Evolutionary conservation across 2,797 vertebrate species (phyloP).

Genomic region (Botia almorhae): DNA sequence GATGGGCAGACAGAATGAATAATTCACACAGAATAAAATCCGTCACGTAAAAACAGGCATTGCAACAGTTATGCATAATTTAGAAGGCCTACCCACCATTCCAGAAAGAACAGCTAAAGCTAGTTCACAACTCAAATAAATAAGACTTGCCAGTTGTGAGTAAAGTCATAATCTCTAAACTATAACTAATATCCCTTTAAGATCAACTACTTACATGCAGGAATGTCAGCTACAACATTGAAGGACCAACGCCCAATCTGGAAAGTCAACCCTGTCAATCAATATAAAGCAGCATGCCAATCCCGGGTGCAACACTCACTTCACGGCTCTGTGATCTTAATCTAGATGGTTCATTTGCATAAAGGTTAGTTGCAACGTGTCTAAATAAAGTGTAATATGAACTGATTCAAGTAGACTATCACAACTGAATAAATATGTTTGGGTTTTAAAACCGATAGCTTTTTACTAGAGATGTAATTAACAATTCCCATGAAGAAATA

Average conservation of each 20-base stretch:
- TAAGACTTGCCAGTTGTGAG: conserved; percentile 11
- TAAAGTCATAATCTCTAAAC: neutral
- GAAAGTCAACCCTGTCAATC: conserved; percentile 26
- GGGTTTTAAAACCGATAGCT: too few species aligned
- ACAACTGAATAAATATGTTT: too few species aligned
- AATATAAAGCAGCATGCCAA: neutral
- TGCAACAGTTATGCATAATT: conserved; percentile 72
- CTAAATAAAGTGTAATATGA: neutral
- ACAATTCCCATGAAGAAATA: too few species aligned
- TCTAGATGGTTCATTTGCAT: neutral
- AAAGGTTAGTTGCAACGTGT: neutral
- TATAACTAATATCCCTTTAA: neutral
- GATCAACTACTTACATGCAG: neutral
- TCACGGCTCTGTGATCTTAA: neutral
- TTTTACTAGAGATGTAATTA: too few species aligned
- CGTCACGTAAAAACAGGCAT: conserved; percentile 52
- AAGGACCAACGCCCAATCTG: conserved; percentile 25
- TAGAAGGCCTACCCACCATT: conserved; percentile 37
- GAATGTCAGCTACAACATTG: neutral
- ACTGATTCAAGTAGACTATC: too few species aligned
- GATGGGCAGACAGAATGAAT: conserved; percentile 11
- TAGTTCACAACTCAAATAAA: neutral
- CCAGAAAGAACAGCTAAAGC: conserved; percentile 58
- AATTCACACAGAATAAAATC: conserved; percentile 7
- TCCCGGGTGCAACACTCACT: neutral